Evolutionary conservation across 2,113 vertebrate species (phyloP).

Genomic region (Pogona vitticeps): DNA sequence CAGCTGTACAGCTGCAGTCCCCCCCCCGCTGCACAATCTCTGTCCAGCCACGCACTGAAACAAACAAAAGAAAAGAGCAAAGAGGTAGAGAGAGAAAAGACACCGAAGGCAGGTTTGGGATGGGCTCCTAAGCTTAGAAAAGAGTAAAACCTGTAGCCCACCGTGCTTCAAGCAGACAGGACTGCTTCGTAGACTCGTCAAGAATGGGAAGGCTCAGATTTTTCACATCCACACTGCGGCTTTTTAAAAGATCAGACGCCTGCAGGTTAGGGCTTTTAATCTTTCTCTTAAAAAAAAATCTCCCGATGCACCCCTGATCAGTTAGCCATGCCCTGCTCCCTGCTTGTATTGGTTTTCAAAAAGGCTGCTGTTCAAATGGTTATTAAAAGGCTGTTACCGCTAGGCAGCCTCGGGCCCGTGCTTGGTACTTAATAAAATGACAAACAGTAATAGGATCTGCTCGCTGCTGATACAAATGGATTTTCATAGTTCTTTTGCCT

Average conservation of each 20-base stretch:
- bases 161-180: not conserved
- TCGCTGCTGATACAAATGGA: not conserved
- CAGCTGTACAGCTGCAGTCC: no score
- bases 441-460: not conserved
- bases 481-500: constrained; percentile 4
- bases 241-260: not conserved
- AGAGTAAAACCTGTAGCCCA: not conserved
- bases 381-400: no score
- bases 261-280: no score
- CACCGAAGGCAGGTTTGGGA: not conserved
- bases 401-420: not conserved
- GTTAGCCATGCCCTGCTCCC: no score
- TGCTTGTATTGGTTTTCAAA: not conserved
- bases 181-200: not conserved
- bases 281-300: no score
- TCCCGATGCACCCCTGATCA: no score
- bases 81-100: no score
- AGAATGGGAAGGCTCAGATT: no score
- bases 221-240: not conserved
- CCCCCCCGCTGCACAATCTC: no score
- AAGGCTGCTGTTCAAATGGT: not conserved
- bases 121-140: not conserved
- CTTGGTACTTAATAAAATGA: constrained; percentile 12
- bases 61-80: no score
- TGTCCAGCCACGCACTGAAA: no score